phyloP scores from a whole-genome alignment of 2,113 vertebrate genomes.

The Barnardius zonarius region DNA sequence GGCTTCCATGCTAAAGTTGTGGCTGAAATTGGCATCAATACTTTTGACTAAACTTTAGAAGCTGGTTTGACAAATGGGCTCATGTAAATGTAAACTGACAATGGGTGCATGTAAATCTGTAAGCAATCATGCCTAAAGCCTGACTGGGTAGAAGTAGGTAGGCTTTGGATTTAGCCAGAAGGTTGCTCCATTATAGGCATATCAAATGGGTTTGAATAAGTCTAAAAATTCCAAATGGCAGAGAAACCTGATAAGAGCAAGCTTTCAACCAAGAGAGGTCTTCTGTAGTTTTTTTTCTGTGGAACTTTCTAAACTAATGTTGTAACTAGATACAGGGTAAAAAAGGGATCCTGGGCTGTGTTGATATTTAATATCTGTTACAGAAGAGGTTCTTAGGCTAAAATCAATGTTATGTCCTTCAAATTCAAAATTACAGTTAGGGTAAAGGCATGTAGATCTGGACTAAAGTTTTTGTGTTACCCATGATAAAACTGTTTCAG shows the following conservation, averaged over 20 bases:
- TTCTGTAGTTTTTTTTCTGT: background rate
- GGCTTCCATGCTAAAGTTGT: background rate
- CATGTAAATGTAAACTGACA: background rate
- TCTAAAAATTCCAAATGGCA: background rate
- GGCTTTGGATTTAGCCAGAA: background rate
- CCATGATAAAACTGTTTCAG: background rate
- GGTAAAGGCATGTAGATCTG: background rate
- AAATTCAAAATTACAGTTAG: background rate
- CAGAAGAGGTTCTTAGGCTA: background rate
- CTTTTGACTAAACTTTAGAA: background rate
- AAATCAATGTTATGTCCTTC: background rate
- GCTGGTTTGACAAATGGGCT: background rate
- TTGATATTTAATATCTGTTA: background rate
- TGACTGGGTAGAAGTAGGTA: background rate
- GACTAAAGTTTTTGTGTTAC: background rate
- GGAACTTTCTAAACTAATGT: background rate
- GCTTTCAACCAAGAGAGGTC: background rate
- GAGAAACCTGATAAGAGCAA: background rate
- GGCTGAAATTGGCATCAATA: background rate
- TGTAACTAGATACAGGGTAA: background rate
- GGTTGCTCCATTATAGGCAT: background rate
- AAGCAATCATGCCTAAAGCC: background rate
- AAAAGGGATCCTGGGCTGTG: background rate
- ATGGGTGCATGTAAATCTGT: background rate
- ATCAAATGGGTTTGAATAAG: background rate